These are phyloP conservation scores for Ophioninae sp. DNA, from an alignment of 2,888 invertebrate species.

Conservation along the genomic window DNA sequence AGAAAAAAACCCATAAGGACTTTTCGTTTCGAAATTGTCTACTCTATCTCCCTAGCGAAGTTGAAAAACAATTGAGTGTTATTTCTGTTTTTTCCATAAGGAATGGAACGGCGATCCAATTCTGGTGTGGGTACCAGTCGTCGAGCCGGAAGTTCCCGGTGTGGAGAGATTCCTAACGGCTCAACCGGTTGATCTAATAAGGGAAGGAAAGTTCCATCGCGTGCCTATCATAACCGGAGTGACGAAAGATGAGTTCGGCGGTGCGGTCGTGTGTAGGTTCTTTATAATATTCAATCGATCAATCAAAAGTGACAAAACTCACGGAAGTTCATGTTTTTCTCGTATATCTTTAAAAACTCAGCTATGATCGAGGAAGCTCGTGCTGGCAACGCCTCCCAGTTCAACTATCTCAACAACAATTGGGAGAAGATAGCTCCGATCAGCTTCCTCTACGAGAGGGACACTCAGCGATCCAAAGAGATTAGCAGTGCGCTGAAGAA, in stretches of 20 bases:
- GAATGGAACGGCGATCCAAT: constrained; percentile 83
- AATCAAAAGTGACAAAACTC: background rate
- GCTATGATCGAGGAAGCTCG: constrained; percentile 51
- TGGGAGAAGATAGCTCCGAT: constrained; percentile 86
- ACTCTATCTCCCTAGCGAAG: background rate
- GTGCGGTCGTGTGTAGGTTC: constrained; percentile 84
- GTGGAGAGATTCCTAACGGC: constrained; percentile 85
- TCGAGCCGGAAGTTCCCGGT: constrained; percentile 85
- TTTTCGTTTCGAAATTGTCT: too few species aligned
- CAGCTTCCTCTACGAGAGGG: constrained; percentile 84
- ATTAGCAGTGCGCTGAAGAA: constrained; percentile 82
- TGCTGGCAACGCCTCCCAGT: constrained; percentile 80
- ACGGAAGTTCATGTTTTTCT: background rate
- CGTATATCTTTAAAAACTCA: constrained; percentile 14
- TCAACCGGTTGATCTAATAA: constrained; percentile 84
- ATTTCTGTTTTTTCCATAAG: constrained; percentile 73
- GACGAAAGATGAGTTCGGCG: constrained; percentile 86
- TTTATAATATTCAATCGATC: background rate
- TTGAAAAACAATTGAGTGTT: background rate
- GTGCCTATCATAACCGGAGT: constrained; percentile 86
- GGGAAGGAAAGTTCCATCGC: constrained; percentile 83
- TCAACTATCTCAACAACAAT: constrained; percentile 83
- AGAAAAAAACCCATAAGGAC: too few species aligned
- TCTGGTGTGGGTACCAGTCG: constrained; percentile 84
- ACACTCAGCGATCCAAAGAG: constrained; percentile 81